Conservation (phyloP, 2,888 invertebrate species). For the Leucozona laternaria region DNA sequence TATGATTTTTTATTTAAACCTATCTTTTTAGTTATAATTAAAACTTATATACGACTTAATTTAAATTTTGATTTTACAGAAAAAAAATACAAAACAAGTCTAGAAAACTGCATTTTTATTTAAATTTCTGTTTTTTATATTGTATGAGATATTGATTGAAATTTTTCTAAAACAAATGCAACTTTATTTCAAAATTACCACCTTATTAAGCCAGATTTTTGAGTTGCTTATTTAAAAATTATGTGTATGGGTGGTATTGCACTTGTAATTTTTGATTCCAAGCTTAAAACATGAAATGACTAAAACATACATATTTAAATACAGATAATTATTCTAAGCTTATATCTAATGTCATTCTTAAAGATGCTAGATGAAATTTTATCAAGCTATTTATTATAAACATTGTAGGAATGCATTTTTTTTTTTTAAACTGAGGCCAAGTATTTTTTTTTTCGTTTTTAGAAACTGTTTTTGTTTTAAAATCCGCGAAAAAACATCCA, state of each 20-base stretch:
- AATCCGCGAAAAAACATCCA: no score
- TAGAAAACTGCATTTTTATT: neutral
- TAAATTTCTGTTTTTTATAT: neutral
- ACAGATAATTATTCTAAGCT: no score
- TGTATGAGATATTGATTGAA: neutral
- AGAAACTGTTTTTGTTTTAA: no score
- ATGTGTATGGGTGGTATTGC: neutral
- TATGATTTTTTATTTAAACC: slow-evolving; percentile 49
- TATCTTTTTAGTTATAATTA: slow-evolving; percentile 25
- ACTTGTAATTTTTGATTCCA: neutral
- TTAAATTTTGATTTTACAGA: slow-evolving; percentile 1
- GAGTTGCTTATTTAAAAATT: neutral
- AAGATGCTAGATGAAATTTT: no score
- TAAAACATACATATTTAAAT: no score
- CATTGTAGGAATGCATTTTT: no score
- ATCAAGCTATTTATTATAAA: no score
- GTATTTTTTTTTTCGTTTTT: no score
- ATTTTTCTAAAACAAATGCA: neutral
- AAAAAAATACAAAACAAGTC: neutral
- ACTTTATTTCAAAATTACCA: neutral
- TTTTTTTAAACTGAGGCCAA: no score
- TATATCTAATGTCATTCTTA: no score
- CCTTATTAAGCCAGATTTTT: neutral
- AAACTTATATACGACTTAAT: neutral
- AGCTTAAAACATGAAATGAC: no score